phyloP scores from a whole-genome alignment of 2,888 invertebrate genomes.

The Rotaria sp. region DNA sequence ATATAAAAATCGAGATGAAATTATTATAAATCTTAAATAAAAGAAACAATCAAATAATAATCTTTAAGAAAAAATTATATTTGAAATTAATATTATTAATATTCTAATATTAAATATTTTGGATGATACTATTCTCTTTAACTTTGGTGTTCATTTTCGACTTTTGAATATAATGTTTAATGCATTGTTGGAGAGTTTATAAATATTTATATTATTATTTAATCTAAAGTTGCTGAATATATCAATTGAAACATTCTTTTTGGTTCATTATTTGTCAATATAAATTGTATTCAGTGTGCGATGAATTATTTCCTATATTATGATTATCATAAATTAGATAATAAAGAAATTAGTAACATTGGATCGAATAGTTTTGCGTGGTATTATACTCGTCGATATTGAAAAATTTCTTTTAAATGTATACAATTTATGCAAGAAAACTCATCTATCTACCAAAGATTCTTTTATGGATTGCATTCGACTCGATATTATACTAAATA shows the following conservation, averaged over 20 bases:
- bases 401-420: not conserved
- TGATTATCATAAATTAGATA: not conserved
- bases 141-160: not conserved
- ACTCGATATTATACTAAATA: not conserved
- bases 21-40: no score
- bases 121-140: not conserved
- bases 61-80: no score
- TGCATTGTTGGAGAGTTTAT: not conserved
- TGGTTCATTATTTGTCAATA: not conserved
- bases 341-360: not conserved
- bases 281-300: not conserved
- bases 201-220: no score
- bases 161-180: not conserved
- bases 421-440: not conserved
- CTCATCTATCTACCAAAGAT: not conserved
- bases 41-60: no score
- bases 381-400: not conserved
- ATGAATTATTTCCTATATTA: not conserved
- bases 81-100: no score
- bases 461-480: not conserved
- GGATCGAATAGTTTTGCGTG: not conserved
- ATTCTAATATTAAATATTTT: no score
- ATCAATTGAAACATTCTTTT: not conserved
- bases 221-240: no score
- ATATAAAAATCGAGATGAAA: no score